A percentile compares a stretch with the other conserved stretches of the same genome.
These are phyloP conservation scores for Trissoscelio sp. DNA, from an alignment of 2,888 invertebrate species.

Conservation along the genomic window DNA sequence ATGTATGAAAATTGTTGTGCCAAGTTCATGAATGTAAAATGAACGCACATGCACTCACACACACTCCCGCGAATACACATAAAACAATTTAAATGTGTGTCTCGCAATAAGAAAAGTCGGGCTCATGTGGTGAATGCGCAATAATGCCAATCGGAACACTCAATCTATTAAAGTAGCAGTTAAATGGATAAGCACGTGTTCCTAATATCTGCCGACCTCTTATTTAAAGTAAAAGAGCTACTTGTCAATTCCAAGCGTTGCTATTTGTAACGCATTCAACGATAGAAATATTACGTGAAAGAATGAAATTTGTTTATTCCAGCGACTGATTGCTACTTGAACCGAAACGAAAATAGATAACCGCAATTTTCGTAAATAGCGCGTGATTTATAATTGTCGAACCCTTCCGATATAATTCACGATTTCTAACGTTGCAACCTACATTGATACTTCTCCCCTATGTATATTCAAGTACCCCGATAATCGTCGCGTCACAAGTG, in stretches of 20 bases:
- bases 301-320: neutral
- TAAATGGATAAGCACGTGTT: slow-evolving; percentile 65
- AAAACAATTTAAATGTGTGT: slow-evolving; percentile 50
- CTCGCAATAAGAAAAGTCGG: slow-evolving; percentile 50
- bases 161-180: slow-evolving; percentile 57
- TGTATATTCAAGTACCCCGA: slow-evolving; percentile 47
- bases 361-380: slow-evolving; percentile 25
- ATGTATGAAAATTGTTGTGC: slow-evolving; percentile 51
- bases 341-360: neutral
- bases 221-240: slow-evolving; percentile 43
- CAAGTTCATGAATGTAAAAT: slow-evolving; percentile 52
- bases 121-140: slow-evolving; percentile 48
- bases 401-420: slow-evolving; percentile 33
- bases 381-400: slow-evolving; percentile 34
- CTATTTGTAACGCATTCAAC: slow-evolving; percentile 9
- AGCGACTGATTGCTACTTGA: neutral
- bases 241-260: slow-evolving; percentile 31
- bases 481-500: slow-evolving; percentile 61
- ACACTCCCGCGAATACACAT: neutral
- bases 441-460: slow-evolving; percentile 54
- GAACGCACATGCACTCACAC: slow-evolving; percentile 22
- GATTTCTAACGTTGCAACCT: slow-evolving; percentile 36
- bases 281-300: neutral
- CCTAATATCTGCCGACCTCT: slow-evolving; percentile 58
- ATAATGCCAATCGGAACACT: slow-evolving; percentile 62